phyloP scores from a whole-genome alignment of 2,888 invertebrate species.

The Apamea epomidion region DNA sequence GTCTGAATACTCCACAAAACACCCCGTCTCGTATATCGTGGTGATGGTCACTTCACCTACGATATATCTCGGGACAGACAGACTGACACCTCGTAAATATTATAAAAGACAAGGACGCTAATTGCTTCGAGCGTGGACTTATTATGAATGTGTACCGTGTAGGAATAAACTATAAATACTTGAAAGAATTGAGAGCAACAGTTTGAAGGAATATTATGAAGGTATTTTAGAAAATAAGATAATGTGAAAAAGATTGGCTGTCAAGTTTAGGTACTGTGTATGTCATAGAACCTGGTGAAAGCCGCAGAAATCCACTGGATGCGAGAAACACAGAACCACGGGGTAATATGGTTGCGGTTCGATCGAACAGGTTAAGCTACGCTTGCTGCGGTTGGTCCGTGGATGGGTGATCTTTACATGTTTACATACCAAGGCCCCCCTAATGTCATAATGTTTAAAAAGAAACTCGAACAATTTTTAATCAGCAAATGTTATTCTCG shows the following conservation, averaged over 20 bases:
- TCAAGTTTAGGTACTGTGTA: too few relatives aligned
- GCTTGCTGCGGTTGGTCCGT: too few relatives aligned
- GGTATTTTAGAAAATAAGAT: background rate
- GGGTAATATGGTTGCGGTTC: too few relatives aligned
- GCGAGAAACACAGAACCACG: background rate
- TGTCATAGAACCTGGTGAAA: too few relatives aligned
- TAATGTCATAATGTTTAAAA: too few relatives aligned
- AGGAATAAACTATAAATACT: constrained; percentile 28
- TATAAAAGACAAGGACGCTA: constrained; percentile 76
- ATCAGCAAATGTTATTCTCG: too few relatives aligned
- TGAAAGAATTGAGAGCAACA: constrained; percentile 3
- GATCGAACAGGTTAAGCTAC: too few relatives aligned
- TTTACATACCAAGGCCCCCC: too few relatives aligned
- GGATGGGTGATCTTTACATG: too few relatives aligned
- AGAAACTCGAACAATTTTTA: too few relatives aligned
- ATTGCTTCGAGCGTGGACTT: constrained; percentile 73
- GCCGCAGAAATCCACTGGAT: too few relatives aligned
- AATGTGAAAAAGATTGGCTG: too few relatives aligned
- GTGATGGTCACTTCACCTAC: constrained; percentile 68
- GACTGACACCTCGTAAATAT: constrained; percentile 79
- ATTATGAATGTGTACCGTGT: constrained; percentile 34
- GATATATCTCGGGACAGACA: constrained; percentile 69
- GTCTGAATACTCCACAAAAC: constrained; percentile 34
- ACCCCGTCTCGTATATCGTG: constrained; percentile 70
- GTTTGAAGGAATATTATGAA: background rate